These are phyloP conservation scores for Dryomyza anilis DNA, from an alignment of 2,888 invertebrate species.

Conservation along the genomic window DNA sequence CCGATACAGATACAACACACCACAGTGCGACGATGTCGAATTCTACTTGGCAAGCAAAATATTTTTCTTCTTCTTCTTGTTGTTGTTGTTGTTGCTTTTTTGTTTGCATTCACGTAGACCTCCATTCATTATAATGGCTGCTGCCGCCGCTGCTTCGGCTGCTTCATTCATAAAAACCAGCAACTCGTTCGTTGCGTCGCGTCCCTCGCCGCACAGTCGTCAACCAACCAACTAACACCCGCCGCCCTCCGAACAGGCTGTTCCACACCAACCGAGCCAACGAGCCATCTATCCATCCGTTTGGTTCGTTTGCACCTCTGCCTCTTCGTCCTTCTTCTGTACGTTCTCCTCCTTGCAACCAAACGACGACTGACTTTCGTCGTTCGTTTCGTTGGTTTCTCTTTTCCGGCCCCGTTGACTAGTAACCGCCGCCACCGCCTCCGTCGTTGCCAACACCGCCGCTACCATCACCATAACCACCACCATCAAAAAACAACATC, in stretches of 20 bases:
- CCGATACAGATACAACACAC: not conserved
- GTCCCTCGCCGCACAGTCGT: not conserved
- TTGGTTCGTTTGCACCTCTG: not conserved
- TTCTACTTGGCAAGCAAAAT: slow-evolving; percentile 29
- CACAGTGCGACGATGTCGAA: no score
- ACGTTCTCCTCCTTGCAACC: not conserved
- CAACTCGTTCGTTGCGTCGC: slow-evolving; percentile 7
- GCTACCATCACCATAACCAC: no score
- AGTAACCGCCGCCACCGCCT: no score
- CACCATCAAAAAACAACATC: no score
- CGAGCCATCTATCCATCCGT: slow-evolving; percentile 7
- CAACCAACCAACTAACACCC: not conserved
- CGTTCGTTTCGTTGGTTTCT: not conserved
- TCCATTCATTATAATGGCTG: slow-evolving; percentile 37
- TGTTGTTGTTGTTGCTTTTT: no score
- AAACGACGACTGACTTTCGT: not conserved
- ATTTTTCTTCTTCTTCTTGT: no score
- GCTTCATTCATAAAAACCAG: slow-evolving; percentile 57
- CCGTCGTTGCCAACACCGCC: no score
- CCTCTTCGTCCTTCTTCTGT: not conserved
- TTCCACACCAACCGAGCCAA: not conserved
- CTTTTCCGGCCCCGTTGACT: no score
- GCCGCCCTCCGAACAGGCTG: not conserved
- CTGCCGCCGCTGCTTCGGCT: slow-evolving; percentile 27
- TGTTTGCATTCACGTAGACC: slow-evolving; percentile 41